A percentile compares a stretch with the other conserved stretches of the same genome.
phyloP scores from a whole-genome alignment of 2,113 vertebrate genomes.

The Pagrus major region DNA sequence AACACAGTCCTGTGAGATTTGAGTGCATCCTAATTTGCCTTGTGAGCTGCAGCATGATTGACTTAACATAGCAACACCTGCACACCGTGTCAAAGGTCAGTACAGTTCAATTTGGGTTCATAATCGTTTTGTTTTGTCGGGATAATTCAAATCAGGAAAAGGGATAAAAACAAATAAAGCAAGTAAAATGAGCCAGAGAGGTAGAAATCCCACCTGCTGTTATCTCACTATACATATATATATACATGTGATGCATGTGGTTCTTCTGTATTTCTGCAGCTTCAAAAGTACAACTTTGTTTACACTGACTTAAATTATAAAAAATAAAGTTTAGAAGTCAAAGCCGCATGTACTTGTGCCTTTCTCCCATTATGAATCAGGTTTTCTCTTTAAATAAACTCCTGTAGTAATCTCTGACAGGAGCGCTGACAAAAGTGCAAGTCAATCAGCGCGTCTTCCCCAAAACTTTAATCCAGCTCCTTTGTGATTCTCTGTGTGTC shows the following conservation, averaged over 20 bases:
- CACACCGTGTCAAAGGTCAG: constrained; percentile 4
- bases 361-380: neutral
- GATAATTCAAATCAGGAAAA: constrained; percentile 9
- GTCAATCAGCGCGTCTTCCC: neutral
- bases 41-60: neutral
- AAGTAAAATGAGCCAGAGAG: constrained; percentile 1
- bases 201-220: neutral
- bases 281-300: constrained; percentile 3
- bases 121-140: neutral
- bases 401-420: constrained; percentile 14
- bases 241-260: too few relatives aligned
- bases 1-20: constrained; percentile 39
- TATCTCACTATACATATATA: neutral
- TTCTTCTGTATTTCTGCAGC: neutral
- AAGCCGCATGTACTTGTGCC: neutral
- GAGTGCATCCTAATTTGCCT: constrained; percentile 39
- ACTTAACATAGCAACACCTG: constrained; percentile 1
- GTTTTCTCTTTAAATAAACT: constrained; percentile 26
- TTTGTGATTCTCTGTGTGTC: constrained; percentile 5
- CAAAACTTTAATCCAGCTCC: constrained; percentile 38
- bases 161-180: neutral
- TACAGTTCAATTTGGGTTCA: neutral
- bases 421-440: constrained; percentile 4
- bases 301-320: neutral
- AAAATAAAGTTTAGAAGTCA: neutral